Percentiles rank a stretch among this genome's conserved stretches.
phyloP scores from a whole-genome alignment of 2,888 invertebrate genomes.

The Platycnemis pennipes region DNA sequence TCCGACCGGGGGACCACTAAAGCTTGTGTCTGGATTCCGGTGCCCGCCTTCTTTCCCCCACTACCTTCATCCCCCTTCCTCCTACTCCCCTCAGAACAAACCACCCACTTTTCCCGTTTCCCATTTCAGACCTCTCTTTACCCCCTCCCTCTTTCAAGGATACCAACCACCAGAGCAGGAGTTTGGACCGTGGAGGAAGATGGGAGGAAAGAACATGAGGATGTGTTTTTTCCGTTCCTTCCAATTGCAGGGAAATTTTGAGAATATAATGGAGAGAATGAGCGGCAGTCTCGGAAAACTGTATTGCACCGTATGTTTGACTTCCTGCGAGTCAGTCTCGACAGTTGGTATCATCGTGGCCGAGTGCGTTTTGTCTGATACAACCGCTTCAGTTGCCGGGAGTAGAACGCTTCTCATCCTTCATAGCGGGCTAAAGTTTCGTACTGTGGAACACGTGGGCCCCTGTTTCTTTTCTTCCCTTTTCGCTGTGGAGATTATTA shows the following conservation, averaged over 20 bases:
- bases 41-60: not conserved
- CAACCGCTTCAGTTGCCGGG: not conserved
- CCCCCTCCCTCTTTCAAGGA: not conserved
- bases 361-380: not conserved
- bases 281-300: no score
- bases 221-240: no score
- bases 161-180: no score
- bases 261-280: no score
- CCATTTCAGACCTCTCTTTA: not conserved
- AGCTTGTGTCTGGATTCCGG: slow-evolving; percentile 36
- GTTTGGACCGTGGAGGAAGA: no score
- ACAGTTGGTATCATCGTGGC: no score
- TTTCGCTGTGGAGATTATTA: not conserved
- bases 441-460: not conserved
- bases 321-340: no score
- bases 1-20: slow-evolving; percentile 28
- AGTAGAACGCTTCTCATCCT: not conserved
- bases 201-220: no score
- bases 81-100: not conserved
- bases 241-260: no score
- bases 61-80: not conserved
- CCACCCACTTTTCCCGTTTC: not conserved
- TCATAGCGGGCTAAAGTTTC: not conserved
- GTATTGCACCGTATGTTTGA: no score
- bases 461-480: not conserved